Conservation (phyloP, 53 echinoderm and acorn worm species). For the Temnopleurus reevesii region DNA sequence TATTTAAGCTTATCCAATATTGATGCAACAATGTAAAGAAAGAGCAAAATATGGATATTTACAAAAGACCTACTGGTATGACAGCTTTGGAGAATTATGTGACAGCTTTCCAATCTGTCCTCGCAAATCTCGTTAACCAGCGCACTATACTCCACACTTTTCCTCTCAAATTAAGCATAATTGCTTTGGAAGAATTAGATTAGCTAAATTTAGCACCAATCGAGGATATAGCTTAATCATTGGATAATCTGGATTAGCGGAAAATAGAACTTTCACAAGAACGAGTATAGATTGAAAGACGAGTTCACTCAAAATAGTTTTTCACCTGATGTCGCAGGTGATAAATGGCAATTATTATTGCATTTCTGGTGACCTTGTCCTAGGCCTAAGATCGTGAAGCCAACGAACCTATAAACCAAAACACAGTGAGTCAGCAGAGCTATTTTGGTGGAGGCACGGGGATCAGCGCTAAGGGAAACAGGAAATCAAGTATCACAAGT, state of each 20-base stretch:
- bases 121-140: background rate
- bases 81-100: too few species aligned
- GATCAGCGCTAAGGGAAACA: slow-evolving; percentile 35
- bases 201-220: background rate
- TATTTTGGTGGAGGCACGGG: slow-evolving; percentile 13
- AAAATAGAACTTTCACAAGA: background rate
- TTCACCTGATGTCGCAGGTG: slow-evolving; percentile 25
- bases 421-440: slow-evolving; percentile 32
- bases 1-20: too few species aligned
- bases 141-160: background rate
- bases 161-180: background rate
- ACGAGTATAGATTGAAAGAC: background rate
- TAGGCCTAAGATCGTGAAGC: background rate
- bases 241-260: background rate
- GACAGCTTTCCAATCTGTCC: background rate
- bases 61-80: too few species aligned
- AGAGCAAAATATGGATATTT: background rate
- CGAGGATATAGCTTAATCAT: background rate
- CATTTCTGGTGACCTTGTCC: slow-evolving; percentile 14
- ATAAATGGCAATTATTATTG: background rate
- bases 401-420: slow-evolving; percentile 6
- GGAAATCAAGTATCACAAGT: slow-evolving; percentile 52
- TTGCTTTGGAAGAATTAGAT: background rate
- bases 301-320: slow-evolving; percentile 6
- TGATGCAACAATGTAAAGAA: too few species aligned